A percentile compares a stretch with the other conserved stretches of the same genome.
Evolutionary conservation across 1,140 invertebrate species (phyloP).

Genomic region (Calephelis virginiensis): DNA sequence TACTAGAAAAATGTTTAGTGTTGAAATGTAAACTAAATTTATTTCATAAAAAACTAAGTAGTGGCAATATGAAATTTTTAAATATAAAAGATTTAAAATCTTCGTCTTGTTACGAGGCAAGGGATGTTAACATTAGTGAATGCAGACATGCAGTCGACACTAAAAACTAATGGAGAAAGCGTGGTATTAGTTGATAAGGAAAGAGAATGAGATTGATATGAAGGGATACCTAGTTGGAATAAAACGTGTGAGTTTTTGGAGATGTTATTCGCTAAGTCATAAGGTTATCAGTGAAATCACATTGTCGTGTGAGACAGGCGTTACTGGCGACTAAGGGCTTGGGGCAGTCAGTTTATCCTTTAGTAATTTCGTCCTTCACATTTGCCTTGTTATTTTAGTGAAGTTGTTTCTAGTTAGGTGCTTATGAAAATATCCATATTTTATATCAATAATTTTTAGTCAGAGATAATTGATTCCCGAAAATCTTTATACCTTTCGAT

Average conservation of each 20-base stretch:
- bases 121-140: constrained; percentile 6
- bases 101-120: background rate
- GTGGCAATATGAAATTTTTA: constrained; percentile 9
- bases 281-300: background rate
- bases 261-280: constrained; percentile 14
- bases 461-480: background rate
- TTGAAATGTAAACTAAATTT: constrained; percentile 25
- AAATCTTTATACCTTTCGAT: background rate
- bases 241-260: background rate
- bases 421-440: background rate
- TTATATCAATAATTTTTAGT: background rate
- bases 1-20: constrained; percentile 14
- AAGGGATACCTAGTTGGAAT: background rate
- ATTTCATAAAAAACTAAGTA: constrained; percentile 18
- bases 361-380: no score
- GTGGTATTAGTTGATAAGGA: constrained; percentile 14
- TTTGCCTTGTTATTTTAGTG: constrained; percentile 1
- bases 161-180: background rate
- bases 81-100: constrained; percentile 7
- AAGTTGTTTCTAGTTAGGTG: constrained; percentile 13
- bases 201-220: background rate
- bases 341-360: background rate
- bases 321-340: background rate
- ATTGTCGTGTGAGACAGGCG: constrained; percentile 1
- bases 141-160: background rate